These are phyloP conservation scores for Hipposideros larvatus DNA, from an alignment of 2,797 vertebrate species.

Conservation along the genomic window DNA sequence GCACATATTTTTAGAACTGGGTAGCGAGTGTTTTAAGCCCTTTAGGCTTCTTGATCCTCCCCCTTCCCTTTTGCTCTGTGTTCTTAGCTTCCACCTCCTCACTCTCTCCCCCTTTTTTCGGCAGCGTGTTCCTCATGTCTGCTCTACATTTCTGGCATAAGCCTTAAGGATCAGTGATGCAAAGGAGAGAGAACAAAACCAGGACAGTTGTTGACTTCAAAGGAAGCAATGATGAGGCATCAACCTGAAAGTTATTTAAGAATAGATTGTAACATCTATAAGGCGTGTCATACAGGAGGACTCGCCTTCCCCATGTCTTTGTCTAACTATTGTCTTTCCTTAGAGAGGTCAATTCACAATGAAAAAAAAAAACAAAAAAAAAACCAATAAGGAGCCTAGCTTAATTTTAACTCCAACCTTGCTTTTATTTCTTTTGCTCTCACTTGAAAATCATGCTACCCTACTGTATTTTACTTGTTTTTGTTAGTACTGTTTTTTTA, in stretches of 20 bases:
- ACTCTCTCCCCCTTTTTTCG: not conserved
- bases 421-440: not conserved
- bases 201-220: not conserved
- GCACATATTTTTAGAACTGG: not conserved
- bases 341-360: not conserved
- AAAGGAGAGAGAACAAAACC: not conserved
- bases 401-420: not conserved
- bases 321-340: not conserved
- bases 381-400: not conserved
- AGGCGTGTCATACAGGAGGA: not conserved
- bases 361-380: not conserved
- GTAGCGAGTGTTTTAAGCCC: not conserved
- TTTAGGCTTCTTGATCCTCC: not conserved
- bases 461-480: not conserved
- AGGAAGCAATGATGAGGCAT: not conserved
- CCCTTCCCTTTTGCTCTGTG: not conserved
- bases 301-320: not conserved
- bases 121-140: not conserved
- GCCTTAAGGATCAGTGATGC: not conserved
- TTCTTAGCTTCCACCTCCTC: not conserved
- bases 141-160: not conserved
- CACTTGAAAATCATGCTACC: not conserved
- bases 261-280: not conserved
- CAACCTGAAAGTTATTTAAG: not conserved
- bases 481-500: not conserved